phyloP scores from a whole-genome alignment of 2,797 vertebrate genomes.

The Argentina silus region DNA sequence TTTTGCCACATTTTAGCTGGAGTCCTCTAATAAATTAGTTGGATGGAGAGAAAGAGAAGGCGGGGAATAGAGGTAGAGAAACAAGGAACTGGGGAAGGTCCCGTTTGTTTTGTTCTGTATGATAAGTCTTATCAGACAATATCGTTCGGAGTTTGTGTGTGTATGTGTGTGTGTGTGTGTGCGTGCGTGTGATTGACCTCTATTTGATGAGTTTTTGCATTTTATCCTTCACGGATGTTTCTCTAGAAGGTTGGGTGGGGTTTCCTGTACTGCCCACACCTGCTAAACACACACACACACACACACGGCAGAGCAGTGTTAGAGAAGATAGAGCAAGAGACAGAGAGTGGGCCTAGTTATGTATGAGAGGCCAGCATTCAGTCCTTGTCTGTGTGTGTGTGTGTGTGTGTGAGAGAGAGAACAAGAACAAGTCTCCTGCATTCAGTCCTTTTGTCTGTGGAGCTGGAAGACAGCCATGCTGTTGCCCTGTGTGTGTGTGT shows the following conservation, averaged over 20 bases:
- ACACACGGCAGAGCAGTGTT: not conserved
- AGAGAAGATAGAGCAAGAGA: not conserved
- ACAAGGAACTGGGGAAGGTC: not conserved
- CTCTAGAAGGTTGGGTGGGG: slow-evolving; percentile 47
- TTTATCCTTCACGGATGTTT: slow-evolving; percentile 55
- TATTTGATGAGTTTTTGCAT: not conserved
- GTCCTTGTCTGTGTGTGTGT: not conserved
- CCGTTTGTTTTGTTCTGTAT: not conserved
- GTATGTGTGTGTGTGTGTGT: not conserved
- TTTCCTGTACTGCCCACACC: slow-evolving; percentile 58
- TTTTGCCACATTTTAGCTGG: too few relatives aligned
- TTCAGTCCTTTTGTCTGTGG: slow-evolving; percentile 70
- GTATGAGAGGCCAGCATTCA: not conserved
- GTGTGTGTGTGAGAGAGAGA: slow-evolving; percentile 23
- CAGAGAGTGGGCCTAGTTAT: not conserved
- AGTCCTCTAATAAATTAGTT: too few relatives aligned
- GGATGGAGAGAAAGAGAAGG: not conserved
- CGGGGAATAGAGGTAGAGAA: not conserved
- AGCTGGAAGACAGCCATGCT: slow-evolving; percentile 64
- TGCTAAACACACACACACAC: slow-evolving; percentile 63
- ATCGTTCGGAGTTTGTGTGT: not conserved
- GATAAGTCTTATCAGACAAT: not conserved
- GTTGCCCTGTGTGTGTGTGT: slow-evolving; percentile 24
- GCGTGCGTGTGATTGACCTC: not conserved
- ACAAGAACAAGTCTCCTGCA: slow-evolving; percentile 39